Conservation (phyloP, 2,888 invertebrate genomes). For the Lasioglossum villosulum region DNA sequence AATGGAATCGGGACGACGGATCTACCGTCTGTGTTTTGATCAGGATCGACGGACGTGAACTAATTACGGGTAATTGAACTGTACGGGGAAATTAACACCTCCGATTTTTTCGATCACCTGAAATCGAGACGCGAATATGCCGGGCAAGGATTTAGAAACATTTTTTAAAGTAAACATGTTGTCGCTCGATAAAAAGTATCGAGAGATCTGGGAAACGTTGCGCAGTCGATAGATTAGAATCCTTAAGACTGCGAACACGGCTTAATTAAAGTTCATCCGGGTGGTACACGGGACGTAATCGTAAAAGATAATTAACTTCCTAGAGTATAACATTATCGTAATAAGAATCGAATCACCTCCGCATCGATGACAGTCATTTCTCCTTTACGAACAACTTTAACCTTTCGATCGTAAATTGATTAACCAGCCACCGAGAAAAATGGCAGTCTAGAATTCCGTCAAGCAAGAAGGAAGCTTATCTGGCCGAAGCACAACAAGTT, state of each 20-base stretch:
- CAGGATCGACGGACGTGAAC: neutral
- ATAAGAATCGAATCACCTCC: neutral
- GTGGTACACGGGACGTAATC: neutral
- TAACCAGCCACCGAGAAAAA: neutral
- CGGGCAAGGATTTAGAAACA: neutral
- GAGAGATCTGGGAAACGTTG: neutral
- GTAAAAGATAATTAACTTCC: neutral
- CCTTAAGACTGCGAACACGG: neutral
- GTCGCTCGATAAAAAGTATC: too few relatives aligned
- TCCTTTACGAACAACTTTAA: neutral
- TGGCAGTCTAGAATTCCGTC: conserved; percentile 1
- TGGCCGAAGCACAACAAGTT: neutral
- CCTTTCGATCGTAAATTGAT: conserved; percentile 4
- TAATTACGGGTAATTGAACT: neutral
- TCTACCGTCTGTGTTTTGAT: neutral
- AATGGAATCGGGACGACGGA: conserved; percentile 10
- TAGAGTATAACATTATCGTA: neutral
- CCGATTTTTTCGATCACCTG: neutral
- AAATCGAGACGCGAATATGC: neutral
- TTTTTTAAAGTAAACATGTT: too few relatives aligned
- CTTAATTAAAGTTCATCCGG: neutral
- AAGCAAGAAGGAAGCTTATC: conserved; percentile 5
- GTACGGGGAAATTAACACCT: neutral
- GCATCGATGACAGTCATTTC: neutral
- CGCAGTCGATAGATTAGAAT: neutral